Conservation (phyloP, 2,888 invertebrate species). For the Microctonus hyperodae region DNA sequence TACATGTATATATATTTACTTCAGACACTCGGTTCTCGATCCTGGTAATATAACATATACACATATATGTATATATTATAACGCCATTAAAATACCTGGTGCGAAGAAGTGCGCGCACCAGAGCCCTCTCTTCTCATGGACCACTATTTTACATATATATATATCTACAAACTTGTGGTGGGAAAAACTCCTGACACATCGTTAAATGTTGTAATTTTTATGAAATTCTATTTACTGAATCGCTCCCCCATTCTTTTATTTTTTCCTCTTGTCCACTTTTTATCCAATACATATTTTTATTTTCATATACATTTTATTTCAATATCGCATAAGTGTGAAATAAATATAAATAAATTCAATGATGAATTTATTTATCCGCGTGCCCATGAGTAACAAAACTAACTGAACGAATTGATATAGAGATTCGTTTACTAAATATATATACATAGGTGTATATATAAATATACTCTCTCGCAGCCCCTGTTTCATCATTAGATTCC, state of each 20-base stretch:
- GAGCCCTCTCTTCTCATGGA: constrained; percentile 31
- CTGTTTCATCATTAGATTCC: constrained; percentile 54
- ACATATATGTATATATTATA: no score
- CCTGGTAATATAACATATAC: constrained; percentile 58
- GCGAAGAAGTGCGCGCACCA: constrained; percentile 46
- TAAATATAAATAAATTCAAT: neutral
- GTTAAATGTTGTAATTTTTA: constrained; percentile 48
- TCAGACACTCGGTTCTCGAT: constrained; percentile 36
- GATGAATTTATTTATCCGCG: neutral
- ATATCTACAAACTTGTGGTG: no score
- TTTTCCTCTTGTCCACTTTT: neutral
- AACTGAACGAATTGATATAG: neutral
- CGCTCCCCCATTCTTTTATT: neutral
- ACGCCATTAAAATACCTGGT: constrained; percentile 58
- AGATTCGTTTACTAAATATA: neutral
- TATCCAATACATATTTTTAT: neutral
- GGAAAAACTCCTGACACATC: constrained; percentile 42
- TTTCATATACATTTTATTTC: neutral
- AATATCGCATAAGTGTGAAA: no score
- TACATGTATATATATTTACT: constrained; percentile 22
- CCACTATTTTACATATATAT: constrained; percentile 52
- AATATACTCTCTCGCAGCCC: constrained; percentile 13
- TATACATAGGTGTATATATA: no score
- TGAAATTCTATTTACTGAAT: constrained; percentile 39
- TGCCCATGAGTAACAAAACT: no score